These are phyloP conservation scores for Tokudaia muenninki DNA, from an alignment of 2,797 vertebrate species.

Conservation along the genomic window DNA sequence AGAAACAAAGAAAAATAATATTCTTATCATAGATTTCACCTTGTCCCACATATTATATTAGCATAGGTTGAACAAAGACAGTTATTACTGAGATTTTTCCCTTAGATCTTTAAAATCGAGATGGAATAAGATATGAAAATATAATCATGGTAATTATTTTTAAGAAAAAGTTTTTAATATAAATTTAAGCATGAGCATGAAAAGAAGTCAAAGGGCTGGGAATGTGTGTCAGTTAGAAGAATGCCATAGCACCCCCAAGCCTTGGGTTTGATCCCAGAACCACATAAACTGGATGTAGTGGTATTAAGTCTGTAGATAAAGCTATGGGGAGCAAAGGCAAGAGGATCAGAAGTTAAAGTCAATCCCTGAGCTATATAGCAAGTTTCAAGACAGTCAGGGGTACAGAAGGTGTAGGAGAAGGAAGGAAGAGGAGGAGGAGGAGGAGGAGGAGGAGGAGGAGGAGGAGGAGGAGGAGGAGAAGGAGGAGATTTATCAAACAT, in stretches of 20 bases:
- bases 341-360: not conserved
- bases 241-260: not conserved
- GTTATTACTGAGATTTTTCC: not conserved
- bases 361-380: not conserved
- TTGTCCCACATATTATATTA: not conserved
- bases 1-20: not conserved
- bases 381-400: not conserved
- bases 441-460: too few species aligned
- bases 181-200: not conserved
- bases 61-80: not conserved
- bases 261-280: not conserved
- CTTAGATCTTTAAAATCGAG: not conserved
- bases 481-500: not conserved
- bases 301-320: not conserved
- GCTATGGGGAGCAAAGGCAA: not conserved
- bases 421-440: not conserved
- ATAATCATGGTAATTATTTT: not conserved
- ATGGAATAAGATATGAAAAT: not conserved
- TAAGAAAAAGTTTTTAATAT: not conserved
- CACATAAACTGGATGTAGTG: not conserved
- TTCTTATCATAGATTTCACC: not conserved
- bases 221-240: not conserved
- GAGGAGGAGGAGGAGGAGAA: too few species aligned
- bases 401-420: not conserved
- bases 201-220: not conserved